Evolutionary conservation across 2,888 invertebrate genomes (phyloP).

Genomic region (Hylaea fasciaria): DNA sequence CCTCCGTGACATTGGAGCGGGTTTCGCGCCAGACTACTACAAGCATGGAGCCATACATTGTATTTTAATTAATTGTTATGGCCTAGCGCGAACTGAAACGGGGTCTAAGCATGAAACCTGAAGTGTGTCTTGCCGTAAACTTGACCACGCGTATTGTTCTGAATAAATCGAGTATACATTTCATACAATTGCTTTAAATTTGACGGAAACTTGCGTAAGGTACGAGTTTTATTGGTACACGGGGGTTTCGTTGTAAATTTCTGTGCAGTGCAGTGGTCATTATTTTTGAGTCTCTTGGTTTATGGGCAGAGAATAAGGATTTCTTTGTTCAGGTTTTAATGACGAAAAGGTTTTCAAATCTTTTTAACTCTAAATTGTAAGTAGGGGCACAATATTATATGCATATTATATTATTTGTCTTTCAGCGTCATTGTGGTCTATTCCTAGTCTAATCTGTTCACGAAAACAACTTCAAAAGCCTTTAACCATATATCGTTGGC

Average conservation of each 20-base stretch:
- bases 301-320: slow-evolving; percentile 2
- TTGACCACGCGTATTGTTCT: slow-evolving; percentile 55
- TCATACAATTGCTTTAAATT: slow-evolving; percentile 59
- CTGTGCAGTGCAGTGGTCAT: slow-evolving; percentile 16
- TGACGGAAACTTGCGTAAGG: slow-evolving; percentile 48
- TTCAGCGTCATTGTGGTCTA: too few relatives aligned
- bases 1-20: slow-evolving; percentile 51
- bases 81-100: slow-evolving; percentile 67
- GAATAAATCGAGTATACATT: slow-evolving; percentile 63
- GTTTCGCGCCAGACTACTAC: slow-evolving; percentile 45
- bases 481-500: too few relatives aligned
- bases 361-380: too few relatives aligned
- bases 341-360: too few relatives aligned
- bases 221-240: slow-evolving; percentile 41
- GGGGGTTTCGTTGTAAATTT: slow-evolving; percentile 26
- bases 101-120: slow-evolving; percentile 68
- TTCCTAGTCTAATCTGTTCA: too few relatives aligned
- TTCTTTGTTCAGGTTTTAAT: not conserved
- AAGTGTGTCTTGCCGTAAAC: slow-evolving; percentile 54
- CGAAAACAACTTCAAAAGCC: too few relatives aligned
- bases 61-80: slow-evolving; percentile 81
- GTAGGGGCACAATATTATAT: too few relatives aligned
- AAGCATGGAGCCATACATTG: slow-evolving; percentile 64
- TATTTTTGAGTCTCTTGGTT: slow-evolving; percentile 28
- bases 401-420: too few relatives aligned